These are phyloP conservation scores for Scaptomyza graminum DNA, from an alignment of 1,140 invertebrate genomes.

Conservation along the genomic window DNA sequence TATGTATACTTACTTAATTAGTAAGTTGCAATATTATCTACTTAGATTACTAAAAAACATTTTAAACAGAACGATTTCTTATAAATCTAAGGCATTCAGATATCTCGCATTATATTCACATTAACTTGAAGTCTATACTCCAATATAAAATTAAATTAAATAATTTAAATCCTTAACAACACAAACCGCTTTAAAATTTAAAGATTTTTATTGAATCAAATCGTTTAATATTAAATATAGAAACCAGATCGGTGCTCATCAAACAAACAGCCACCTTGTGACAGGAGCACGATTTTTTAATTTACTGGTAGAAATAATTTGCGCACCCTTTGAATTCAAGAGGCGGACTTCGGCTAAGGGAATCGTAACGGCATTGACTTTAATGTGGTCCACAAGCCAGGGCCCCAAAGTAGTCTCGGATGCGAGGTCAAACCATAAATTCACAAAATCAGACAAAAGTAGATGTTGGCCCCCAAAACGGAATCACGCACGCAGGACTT, in stretches of 20 bases:
- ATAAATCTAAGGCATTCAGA: no score
- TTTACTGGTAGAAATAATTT: slow-evolving; percentile 32
- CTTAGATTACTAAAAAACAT: neutral
- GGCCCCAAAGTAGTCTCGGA: slow-evolving; percentile 14
- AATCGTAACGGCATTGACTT: slow-evolving; percentile 72
- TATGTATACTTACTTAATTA: neutral
- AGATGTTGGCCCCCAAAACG: slow-evolving; percentile 31
- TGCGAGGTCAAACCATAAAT: slow-evolving; percentile 63
- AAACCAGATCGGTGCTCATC: neutral
- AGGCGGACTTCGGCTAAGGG: slow-evolving; percentile 22
- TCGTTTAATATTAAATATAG: slow-evolving; percentile 34
- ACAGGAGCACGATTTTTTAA: slow-evolving; percentile 31
- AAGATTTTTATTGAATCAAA: neutral
- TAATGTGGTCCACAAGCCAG: slow-evolving; percentile 56
- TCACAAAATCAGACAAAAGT: slow-evolving; percentile 40
- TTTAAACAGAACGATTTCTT: neutral
- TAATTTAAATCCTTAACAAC: neutral
- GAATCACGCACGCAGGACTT: slow-evolving; percentile 61
- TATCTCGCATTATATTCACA: no score
- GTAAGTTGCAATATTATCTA: neutral
- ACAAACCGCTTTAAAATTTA: neutral
- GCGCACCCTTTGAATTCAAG: slow-evolving; percentile 35
- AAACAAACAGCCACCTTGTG: neutral
- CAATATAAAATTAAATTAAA: neutral
- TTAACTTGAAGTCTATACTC: neutral